Percentiles rank a stretch among this genome's conserved stretches.
Evolutionary conservation across 2,888 invertebrate genomes (phyloP).

Genomic region (Gymnosoma rotundatum): DNA sequence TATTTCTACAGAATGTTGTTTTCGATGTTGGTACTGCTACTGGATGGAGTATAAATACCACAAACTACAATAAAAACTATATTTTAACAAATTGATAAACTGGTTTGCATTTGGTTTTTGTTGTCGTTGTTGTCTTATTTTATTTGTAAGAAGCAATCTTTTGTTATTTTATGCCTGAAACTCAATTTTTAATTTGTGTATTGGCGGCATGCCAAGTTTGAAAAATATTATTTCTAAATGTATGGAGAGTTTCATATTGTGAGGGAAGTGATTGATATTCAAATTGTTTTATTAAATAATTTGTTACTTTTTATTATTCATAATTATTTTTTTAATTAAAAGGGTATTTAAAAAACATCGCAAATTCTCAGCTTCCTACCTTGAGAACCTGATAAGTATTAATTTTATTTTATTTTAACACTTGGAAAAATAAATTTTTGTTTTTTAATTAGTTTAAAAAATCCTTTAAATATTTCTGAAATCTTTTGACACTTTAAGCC

Average conservation of each 20-base stretch:
- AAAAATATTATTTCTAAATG: slow-evolving; percentile 22
- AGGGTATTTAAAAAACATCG: too few species aligned
- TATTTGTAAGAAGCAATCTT: slow-evolving; percentile 45
- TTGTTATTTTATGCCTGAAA: slow-evolving; percentile 49
- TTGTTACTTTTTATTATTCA: too few species aligned
- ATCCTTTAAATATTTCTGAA: too few species aligned
- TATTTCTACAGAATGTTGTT: slow-evolving; percentile 32
- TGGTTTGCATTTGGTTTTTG: slow-evolving; percentile 72
- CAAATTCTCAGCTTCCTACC: too few species aligned
- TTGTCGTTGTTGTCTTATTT: slow-evolving; percentile 26
- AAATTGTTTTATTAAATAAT: too few species aligned
- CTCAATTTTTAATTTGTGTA: slow-evolving; percentile 46
- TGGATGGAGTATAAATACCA: slow-evolving; percentile 5
- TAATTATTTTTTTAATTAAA: too few species aligned
- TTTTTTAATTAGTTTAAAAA: too few species aligned
- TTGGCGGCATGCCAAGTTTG: slow-evolving; percentile 67
- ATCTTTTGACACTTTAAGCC: too few species aligned
- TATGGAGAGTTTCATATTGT: slow-evolving; percentile 18
- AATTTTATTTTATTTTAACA: too few species aligned
- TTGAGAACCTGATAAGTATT: too few species aligned
- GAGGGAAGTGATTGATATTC: too few species aligned
- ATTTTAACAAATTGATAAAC: slow-evolving; percentile 77
- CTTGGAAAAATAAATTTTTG: too few species aligned
- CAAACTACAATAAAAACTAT: slow-evolving; percentile 19
- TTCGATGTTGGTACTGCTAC: slow-evolving; percentile 1